Percentiles rank a stretch among this genome's conserved stretches.
Conservation (phyloP, 2,797 vertebrate species). For the Etheostoma nigrum region DNA sequence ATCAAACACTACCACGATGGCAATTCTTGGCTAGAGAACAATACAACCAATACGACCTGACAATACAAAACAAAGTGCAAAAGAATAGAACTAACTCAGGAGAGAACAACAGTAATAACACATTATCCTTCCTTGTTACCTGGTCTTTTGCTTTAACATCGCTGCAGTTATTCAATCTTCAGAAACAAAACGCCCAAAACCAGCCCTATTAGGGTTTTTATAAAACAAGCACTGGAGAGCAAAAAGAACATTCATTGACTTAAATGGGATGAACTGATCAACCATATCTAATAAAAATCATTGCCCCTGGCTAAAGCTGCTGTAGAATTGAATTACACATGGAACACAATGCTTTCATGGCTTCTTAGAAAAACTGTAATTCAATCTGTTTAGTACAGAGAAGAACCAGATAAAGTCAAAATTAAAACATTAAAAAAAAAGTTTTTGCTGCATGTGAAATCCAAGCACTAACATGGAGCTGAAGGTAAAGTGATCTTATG, state of each 20-base stretch:
- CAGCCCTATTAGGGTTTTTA: constrained; percentile 86
- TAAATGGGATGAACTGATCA: constrained; percentile 90
- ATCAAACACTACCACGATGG: neutral
- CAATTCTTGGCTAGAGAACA: neutral
- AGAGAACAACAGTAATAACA: constrained; percentile 72
- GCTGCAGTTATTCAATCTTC: constrained; percentile 84
- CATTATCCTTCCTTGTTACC: constrained; percentile 75
- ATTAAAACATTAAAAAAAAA: constrained; percentile 78
- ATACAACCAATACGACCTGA: neutral
- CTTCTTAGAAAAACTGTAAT: constrained; percentile 90
- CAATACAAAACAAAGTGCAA: constrained; percentile 50
- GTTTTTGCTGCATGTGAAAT: constrained; percentile 63
- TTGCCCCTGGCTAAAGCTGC: constrained; percentile 87
- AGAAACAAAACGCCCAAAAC: constrained; percentile 83
- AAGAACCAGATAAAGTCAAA: constrained; percentile 85
- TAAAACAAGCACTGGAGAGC: constrained; percentile 87
- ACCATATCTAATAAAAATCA: constrained; percentile 90
- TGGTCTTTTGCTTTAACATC: constrained; percentile 72
- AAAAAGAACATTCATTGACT: constrained; percentile 89
- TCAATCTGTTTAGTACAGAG: constrained; percentile 84
- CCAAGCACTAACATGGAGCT: constrained; percentile 31
- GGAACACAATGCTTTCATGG: constrained; percentile 89
- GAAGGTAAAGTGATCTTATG: constrained; percentile 19
- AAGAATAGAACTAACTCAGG: constrained; percentile 55
- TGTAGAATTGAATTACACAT: constrained; percentile 86